A percentile compares a stretch with the other conserved stretches of the same genome.
phyloP scores from a whole-genome alignment of 2,888 invertebrate genomes.

The Galeopsomyia nigrocyanea region DNA sequence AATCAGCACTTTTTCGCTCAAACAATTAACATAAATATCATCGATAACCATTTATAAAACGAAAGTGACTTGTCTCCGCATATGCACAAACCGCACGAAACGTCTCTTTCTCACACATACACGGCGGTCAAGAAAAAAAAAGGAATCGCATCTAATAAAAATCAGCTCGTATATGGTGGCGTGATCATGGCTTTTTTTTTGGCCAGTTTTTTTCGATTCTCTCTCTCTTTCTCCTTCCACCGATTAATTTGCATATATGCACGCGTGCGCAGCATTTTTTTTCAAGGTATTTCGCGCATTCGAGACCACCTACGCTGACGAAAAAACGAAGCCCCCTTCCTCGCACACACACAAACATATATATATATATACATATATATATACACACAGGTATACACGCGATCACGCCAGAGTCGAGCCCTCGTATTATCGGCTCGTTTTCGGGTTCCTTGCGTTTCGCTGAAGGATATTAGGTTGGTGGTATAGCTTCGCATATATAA shows the following conservation, averaged over 20 bases:
- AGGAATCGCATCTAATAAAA: constrained; percentile 4
- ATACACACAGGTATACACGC: constrained; percentile 9
- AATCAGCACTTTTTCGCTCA: too few species aligned
- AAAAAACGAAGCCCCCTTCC: constrained; percentile 4
- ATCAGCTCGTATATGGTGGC: constrained; percentile 11
- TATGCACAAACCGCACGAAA: not conserved
- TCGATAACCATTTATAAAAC: not conserved
- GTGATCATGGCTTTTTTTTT: not conserved
- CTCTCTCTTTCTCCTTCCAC: not conserved
- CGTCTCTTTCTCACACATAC: too few species aligned
- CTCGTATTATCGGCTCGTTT: constrained; percentile 29
- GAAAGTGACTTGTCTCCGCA: constrained; percentile 7
- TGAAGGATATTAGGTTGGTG: not conserved
- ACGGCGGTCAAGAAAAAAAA: too few species aligned
- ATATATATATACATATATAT: too few species aligned
- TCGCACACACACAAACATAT: constrained; percentile 9
- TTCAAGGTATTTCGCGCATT: constrained; percentile 16
- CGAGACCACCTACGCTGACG: constrained; percentile 41
- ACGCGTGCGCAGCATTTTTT: constrained; percentile 14
- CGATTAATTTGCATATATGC: constrained; percentile 41
- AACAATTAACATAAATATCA: too few species aligned
- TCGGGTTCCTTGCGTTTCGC: not conserved
- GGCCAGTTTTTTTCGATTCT: not conserved
- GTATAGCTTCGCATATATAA: constrained; percentile 5
- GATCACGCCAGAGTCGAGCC: not conserved